Evolutionary conservation across 2,113 vertebrate genomes (phyloP), one percentile per base, ranked within the genome.

Genomic region (Salvelinus fontinalis): DNA sequence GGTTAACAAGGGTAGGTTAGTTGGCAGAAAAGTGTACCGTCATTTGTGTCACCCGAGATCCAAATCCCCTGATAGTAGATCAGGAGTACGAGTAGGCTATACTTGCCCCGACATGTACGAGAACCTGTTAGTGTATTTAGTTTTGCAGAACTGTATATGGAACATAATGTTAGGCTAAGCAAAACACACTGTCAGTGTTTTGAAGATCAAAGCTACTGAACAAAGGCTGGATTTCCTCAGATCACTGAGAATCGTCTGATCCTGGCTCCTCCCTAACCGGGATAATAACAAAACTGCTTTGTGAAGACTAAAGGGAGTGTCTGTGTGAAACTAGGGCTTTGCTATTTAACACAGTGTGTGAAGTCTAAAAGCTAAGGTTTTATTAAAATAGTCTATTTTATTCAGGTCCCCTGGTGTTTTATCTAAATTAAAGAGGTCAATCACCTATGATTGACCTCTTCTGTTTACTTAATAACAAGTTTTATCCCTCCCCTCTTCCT

Each of bases 371-470:
- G 13, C 13, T 54, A 54, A 12, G 51, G 51, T 12, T 54, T 12
- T 54, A 54, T 54, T 54, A 2, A 18, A 18, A 54, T 54, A 14
- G 3, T 54, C 8, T 54, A 8, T 18, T 14, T 54, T 34, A 34
- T 4, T 14, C 51, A 54, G 14, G 16, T 54, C 12, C 14, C 16
- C 51, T 54, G 2, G 51, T 54, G 51, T 54, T 54, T 54, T 54
- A 3, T 18, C 51, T 54, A 2, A 3, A 18, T 54, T 12, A 5
- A 14, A 70, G n/a, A n/a, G n/a, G n/a, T n/a, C n/a, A n/a, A 73
- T 80, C 81, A 74, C 72, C 80, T 85, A 71, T 82, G 84, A 73
- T 78, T 88, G 76, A 75, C 83, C 76, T 76, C 65, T 85, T 66
- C 72, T 80, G 49, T 82, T 79, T 80, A 39, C 34, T 39, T 39